phyloP scores from a whole-genome alignment of 2,113 vertebrate species.

The Mola mola region DNA sequence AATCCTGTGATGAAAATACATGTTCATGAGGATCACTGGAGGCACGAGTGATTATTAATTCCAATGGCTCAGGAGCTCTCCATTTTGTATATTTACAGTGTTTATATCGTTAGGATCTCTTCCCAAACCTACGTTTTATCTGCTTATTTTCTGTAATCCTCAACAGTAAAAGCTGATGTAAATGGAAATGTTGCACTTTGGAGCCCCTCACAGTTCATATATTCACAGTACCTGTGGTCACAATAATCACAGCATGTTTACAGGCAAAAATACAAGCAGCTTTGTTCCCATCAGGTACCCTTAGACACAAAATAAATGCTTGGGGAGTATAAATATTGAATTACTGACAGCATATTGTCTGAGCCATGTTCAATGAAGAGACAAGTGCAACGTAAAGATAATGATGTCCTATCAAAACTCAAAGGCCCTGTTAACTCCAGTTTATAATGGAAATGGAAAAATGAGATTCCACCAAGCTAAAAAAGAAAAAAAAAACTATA shows the following conservation, averaged over 20 bases:
- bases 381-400: slow-evolving; percentile 20
- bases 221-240: slow-evolving; percentile 1
- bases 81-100: slow-evolving; percentile 18
- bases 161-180: not conserved
- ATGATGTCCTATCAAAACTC: slow-evolving; percentile 32
- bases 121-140: not conserved
- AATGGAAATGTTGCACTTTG: not conserved
- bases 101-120: slow-evolving; percentile 3
- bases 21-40: slow-evolving; percentile 31
- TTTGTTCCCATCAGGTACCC: too few relatives aligned
- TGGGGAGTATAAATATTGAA: slow-evolving; percentile 3
- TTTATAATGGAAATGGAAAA: slow-evolving; percentile 32
- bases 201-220: not conserved
- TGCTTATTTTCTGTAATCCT: slow-evolving; percentile 1
- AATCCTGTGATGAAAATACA: slow-evolving; percentile 44
- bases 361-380: slow-evolving; percentile 12
- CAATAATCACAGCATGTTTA: too few relatives aligned
- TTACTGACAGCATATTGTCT: slow-evolving; percentile 5
- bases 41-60: slow-evolving; percentile 34
- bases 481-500: slow-evolving; percentile 44
- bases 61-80: slow-evolving; percentile 5
- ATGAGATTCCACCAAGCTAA: slow-evolving; percentile 31
- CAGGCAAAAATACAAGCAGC: too few relatives aligned
- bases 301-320: too few relatives aligned
- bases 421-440: slow-evolving; percentile 25